Conservation (phyloP, 2,888 invertebrate genomes). For the Stomorhina lunata region DNA sequence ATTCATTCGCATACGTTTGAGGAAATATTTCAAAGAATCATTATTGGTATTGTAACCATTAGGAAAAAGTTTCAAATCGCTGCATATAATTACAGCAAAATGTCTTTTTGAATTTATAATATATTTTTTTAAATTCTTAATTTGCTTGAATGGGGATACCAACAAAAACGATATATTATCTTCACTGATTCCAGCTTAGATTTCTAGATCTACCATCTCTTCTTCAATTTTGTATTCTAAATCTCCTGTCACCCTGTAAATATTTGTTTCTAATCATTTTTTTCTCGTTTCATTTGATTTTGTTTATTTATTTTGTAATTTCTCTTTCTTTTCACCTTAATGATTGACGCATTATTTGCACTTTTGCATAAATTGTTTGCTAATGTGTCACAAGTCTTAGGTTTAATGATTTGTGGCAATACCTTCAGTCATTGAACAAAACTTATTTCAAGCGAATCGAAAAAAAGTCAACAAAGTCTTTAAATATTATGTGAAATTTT, state of each 20-base stretch:
- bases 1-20: too few species aligned
- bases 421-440: background rate
- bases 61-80: too few species aligned
- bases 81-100: too few species aligned
- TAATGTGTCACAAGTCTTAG: constrained; percentile 76
- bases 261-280: constrained; percentile 7
- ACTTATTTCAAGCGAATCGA: background rate
- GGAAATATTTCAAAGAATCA: background rate
- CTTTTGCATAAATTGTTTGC: constrained; percentile 78
- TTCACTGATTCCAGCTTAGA: background rate
- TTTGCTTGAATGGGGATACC: too few species aligned
- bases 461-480: background rate
- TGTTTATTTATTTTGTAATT: constrained; percentile 74
- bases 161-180: too few species aligned
- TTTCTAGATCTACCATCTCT: too few species aligned
- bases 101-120: too few species aligned
- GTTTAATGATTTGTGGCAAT: constrained; percentile 63
- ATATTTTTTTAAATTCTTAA: too few species aligned
- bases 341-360: constrained; percentile 75
- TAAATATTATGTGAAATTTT: background rate
- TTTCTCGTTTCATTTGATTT: constrained; percentile 37
- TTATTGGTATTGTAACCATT: too few species aligned
- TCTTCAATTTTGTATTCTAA: background rate
- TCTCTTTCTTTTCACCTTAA: constrained; percentile 78
- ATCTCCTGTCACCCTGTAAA: background rate